Conservation (phyloP, 1,140 invertebrate species). For the Nebria ingens region DNA sequence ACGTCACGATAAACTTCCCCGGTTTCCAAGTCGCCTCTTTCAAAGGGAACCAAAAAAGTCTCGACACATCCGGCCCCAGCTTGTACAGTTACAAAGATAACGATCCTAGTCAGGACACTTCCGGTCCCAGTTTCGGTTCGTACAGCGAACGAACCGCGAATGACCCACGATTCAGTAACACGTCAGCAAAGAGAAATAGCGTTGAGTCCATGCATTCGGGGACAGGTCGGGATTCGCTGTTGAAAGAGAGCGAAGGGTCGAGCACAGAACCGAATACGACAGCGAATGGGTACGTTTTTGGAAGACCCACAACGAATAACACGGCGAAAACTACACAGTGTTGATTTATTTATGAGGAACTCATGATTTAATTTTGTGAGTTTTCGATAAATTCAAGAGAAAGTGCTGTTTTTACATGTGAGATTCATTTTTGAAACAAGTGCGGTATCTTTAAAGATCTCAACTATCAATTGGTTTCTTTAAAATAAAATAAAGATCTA, state of each 20-base stretch:
- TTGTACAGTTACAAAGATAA: not conserved
- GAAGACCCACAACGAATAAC: conserved; percentile 25
- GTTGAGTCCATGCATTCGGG: not conserved
- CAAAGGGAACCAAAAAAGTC: not conserved
- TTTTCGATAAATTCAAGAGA: too few species aligned
- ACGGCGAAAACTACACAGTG: conserved; percentile 23
- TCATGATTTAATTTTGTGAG: too few species aligned
- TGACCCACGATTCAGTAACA: not conserved
- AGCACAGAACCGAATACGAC: conserved; percentile 16
- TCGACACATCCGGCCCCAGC: not conserved
- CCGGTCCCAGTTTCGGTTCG: conserved; percentile 2
- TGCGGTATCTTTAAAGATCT: too few species aligned
- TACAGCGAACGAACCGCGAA: not conserved
- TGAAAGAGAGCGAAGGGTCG: not conserved
- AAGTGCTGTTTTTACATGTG: too few species aligned
- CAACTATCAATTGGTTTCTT: too few species aligned
- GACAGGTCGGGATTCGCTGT: not conserved
- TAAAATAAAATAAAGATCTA: too few species aligned
- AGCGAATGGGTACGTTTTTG: conserved; percentile 31
- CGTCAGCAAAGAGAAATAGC: not conserved
- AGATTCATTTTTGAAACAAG: too few species aligned
- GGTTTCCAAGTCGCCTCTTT: not conserved
- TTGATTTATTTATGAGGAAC: too few species aligned
- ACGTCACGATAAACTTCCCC: not conserved
- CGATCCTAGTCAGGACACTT: not conserved